Base-by-base conservation (phyloP, 2,797 vertebrate species). In the Ctenopoma kingsleyae region DNA sequence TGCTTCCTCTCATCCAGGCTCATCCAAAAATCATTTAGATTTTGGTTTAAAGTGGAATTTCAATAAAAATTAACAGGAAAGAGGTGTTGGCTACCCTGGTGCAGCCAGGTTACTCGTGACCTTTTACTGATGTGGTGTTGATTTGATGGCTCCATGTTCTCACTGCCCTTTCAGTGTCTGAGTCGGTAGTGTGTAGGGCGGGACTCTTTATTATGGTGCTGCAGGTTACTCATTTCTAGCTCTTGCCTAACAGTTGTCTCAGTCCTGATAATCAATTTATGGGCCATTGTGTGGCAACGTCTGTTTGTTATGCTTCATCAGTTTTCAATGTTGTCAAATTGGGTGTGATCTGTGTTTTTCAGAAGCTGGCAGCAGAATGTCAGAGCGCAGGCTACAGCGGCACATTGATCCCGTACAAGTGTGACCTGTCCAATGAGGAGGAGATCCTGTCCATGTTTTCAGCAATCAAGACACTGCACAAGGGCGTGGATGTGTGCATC, bases 361-460 rank as follows among this genome's bases (percentile, higher is more conserved):
- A 99, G 97, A 98, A 97, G 87, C 84, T 99, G 92, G 95, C 97
- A 46, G 97, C 98, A 0, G 96, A 99, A 83, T 98, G 96, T 85
- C 95, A 98, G 94, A 99, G 97, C 0, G 97, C 97, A 0, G 97
- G 97, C 80, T 98, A 96, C 72, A 93, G 92, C 0, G 97, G 98
- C 49, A 96, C 95, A 5, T 93, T 99, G 74, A 95, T 99, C 88
- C 97, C 97, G 0, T 98, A 98, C 89, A 98, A 97, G 90, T 99
- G 97, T 2, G 97, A 99, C 79, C 94, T 99, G 72, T 95, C 96
- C 63, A 97, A 95, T 0, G 97, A 99, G 84, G 97, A 99, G 66
- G 98, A 98, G 91, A 99, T 99, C 89, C 94, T 99, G 51, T 98
- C 98, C 71, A 98, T 98, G 97, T 99, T 99, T 84, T 99, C 97